Percentiles rank a stretch among this genome's conserved stretches.
These are phyloP conservation scores for Drosophila neutralis DNA, from an alignment of 2,888 invertebrate genomes.

Conservation along the genomic window DNA sequence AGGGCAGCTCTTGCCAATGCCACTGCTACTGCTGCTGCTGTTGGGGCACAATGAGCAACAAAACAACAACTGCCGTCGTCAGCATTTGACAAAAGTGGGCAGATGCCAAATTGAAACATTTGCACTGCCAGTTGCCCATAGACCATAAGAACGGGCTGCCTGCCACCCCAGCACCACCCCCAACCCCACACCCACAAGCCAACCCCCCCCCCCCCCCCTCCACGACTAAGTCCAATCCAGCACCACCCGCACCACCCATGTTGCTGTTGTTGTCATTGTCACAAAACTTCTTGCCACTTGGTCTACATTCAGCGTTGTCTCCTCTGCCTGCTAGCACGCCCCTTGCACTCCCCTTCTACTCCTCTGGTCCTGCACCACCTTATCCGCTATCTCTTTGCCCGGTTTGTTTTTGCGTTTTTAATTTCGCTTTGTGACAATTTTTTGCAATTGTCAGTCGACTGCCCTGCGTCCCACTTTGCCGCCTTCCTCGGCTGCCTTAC, in stretches of 20 bases:
- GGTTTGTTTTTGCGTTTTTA: constrained; percentile 77
- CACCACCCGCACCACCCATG: constrained; percentile 1
- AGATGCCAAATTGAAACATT: constrained; percentile 78
- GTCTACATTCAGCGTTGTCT: constrained; percentile 63
- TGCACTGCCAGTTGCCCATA: constrained; percentile 55
- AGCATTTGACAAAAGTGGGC: constrained; percentile 66
- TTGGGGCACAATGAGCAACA: constrained; percentile 16
- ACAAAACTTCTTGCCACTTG: constrained; percentile 80
- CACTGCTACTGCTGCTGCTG: constrained; percentile 4
- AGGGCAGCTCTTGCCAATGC: constrained; percentile 4
- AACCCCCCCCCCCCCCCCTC: neutral
- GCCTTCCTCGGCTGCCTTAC: neutral
- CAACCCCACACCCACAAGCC: neutral
- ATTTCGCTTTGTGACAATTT: constrained; percentile 75
- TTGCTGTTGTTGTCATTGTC: constrained; percentile 66
- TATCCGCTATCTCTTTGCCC: constrained; percentile 27
- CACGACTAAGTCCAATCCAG: neutral
- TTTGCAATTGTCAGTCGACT: constrained; percentile 59
- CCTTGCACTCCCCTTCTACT: neutral
- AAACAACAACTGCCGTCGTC: constrained; percentile 63
- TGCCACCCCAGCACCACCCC: neutral
- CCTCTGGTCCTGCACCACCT: neutral
- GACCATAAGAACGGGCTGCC: constrained; percentile 38
- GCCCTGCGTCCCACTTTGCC: neutral
- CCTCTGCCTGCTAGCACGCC: neutral